Evolutionary conservation across 1,140 invertebrate species (phyloP).

Genomic region (Euwallacea similis): DNA sequence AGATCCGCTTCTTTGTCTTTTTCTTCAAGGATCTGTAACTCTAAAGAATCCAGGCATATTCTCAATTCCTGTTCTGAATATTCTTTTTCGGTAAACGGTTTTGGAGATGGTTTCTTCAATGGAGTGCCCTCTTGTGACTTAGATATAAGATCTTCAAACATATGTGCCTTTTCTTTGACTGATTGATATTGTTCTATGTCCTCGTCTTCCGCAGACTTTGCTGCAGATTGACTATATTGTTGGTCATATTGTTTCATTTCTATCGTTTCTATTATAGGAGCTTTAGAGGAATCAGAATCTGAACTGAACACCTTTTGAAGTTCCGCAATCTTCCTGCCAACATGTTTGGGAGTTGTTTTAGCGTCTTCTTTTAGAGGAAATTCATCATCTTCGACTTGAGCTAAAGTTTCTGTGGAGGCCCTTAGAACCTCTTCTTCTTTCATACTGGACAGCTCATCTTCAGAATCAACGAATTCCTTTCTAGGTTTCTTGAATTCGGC

Average conservation of each 20-base stretch:
- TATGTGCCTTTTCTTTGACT: conserved; percentile 60
- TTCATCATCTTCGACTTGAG: conserved; percentile 50
- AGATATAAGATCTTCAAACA: conserved; percentile 58
- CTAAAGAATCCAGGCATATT: conserved; percentile 34
- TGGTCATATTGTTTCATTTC: not conserved
- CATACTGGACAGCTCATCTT: conserved; percentile 53
- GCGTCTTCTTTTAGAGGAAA: conserved; percentile 41
- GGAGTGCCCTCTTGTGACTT: conserved; percentile 47
- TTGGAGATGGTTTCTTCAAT: conserved; percentile 37
- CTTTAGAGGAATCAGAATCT: not conserved
- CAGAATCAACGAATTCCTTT: conserved; percentile 49
- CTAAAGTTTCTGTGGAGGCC: conserved; percentile 52
- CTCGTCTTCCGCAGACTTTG: conserved; percentile 21
- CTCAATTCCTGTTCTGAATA: conserved; percentile 41
- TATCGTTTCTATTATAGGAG: not conserved
- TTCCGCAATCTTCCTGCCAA: conserved; percentile 57
- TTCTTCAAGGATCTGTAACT: conserved; percentile 38
- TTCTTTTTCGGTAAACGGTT: conserved; percentile 24
- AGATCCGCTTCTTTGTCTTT: conserved; percentile 19
- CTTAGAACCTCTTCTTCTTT: conserved; percentile 49
- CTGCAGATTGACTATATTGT: not conserved
- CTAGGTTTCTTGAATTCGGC: conserved; percentile 44
- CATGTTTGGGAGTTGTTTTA: conserved; percentile 48
- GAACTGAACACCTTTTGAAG: conserved; percentile 55
- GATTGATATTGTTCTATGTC: conserved; percentile 47